Evolutionary conservation across 2,797 vertebrate genomes (phyloP).

Genomic region (Apogon hyalosoma): DNA sequence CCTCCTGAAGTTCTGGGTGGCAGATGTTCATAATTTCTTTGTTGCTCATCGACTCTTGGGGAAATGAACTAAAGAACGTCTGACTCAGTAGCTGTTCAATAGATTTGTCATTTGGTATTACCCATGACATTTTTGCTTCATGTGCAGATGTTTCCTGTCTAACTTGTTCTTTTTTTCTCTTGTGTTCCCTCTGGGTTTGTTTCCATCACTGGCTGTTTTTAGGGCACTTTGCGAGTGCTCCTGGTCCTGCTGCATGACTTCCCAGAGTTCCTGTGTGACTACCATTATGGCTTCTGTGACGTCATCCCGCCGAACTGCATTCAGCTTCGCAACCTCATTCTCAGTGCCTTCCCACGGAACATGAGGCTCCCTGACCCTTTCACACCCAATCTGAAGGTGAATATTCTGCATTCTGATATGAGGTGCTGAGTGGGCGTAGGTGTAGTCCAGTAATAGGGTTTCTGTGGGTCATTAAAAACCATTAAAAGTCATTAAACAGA

Average conservation of each 20-base stretch:
- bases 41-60: no score
- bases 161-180: background rate
- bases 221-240: constrained; percentile 97
- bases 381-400: constrained; percentile 98
- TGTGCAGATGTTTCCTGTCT: background rate
- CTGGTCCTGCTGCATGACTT: constrained; percentile 98
- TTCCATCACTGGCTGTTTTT: constrained; percentile 7
- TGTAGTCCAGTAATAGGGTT: constrained; percentile 51
- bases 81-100: no score
- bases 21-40: no score
- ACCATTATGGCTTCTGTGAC: constrained; percentile 99
- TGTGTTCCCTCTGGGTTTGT: background rate
- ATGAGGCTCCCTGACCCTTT: constrained; percentile 99
- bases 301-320: constrained; percentile 99
- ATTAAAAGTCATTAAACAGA: no score
- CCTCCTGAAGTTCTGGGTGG: no score
- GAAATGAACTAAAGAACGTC: no score
- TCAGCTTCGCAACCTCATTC: constrained; percentile 98
- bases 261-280: constrained; percentile 99
- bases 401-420: background rate
- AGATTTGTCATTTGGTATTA: no score
- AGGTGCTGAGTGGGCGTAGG: background rate
- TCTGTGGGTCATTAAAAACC: constrained; percentile 55
- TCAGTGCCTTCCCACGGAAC: constrained; percentile 99
- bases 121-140: background rate